Evolutionary conservation across 2,888 invertebrate species (phyloP).

Genomic region (Lithosia quadra): DNA sequence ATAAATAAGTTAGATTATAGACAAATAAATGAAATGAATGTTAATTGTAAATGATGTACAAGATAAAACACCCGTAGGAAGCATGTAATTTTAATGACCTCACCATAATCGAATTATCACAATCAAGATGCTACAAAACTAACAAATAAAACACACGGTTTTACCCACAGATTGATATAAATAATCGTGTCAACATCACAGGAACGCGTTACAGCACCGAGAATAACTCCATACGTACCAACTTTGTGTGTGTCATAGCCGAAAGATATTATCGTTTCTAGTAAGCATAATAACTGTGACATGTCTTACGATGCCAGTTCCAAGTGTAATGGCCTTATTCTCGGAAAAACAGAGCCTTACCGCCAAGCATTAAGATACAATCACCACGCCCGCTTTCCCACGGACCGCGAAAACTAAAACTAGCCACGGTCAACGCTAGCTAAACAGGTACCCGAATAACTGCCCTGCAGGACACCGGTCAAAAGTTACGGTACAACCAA

Average conservation of each 20-base stretch:
- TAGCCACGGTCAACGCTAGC: slow-evolving; percentile 13
- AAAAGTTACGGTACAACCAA: slow-evolving; percentile 72
- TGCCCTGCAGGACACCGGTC: slow-evolving; percentile 74
- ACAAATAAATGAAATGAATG: neutral
- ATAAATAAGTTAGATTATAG: neutral
- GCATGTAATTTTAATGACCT: slow-evolving; percentile 16
- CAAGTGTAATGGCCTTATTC: slow-evolving; percentile 80
- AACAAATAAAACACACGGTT: slow-evolving; percentile 46
- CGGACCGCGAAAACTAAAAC: slow-evolving; percentile 78
- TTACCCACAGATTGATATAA: slow-evolving; percentile 53
- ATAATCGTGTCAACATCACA: slow-evolving; percentile 74
- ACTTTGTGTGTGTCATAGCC: slow-evolving; percentile 77
- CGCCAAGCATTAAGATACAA: slow-evolving; percentile 81
- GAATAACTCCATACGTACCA: slow-evolving; percentile 67
- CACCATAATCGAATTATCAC: slow-evolving; percentile 15
- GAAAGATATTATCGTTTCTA: slow-evolving; percentile 83
- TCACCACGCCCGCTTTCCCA: slow-evolving; percentile 77
- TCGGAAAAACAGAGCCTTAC: slow-evolving; percentile 80
- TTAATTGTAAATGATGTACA: neutral
- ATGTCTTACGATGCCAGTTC: slow-evolving; percentile 81
- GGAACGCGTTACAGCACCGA: slow-evolving; percentile 62
- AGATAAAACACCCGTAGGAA: slow-evolving; percentile 8
- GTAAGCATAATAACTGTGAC: slow-evolving; percentile 86
- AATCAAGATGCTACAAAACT: slow-evolving; percentile 34
- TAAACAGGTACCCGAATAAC: slow-evolving; percentile 54